Evolutionary conservation across 2,797 vertebrate genomes (phyloP).

Genomic region (Etheostoma nigrum): DNA sequence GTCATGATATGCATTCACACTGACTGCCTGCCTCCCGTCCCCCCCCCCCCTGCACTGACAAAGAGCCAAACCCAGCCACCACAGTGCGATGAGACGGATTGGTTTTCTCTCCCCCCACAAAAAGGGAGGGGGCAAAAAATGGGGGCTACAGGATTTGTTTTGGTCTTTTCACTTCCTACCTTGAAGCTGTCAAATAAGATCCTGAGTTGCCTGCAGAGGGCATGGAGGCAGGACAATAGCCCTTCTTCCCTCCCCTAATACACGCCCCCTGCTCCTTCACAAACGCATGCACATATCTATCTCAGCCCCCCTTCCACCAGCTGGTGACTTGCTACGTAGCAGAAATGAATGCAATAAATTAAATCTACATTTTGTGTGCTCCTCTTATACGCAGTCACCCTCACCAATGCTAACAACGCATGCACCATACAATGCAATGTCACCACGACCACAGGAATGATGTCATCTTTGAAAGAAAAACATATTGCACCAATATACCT

Average conservation of each 20-base stretch:
- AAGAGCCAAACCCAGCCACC: slow-evolving; percentile 91
- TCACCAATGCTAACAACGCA: slow-evolving; percentile 41
- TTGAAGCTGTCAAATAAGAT: slow-evolving; percentile 88
- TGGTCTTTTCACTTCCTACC: slow-evolving; percentile 91
- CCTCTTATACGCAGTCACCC: slow-evolving; percentile 63
- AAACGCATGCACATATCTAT: slow-evolving; percentile 53
- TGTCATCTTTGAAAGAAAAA: slow-evolving; percentile 63
- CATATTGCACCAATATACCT: slow-evolving; percentile 65
- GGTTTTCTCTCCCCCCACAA: slow-evolving; percentile 52
- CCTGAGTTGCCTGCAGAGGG: slow-evolving; percentile 81
- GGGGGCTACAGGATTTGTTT: slow-evolving; percentile 77
- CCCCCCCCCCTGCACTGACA: slow-evolving; percentile 87
- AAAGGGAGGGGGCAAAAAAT: slow-evolving; percentile 47
- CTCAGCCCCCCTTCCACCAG: slow-evolving; percentile 55
- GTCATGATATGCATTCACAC: slow-evolving; percentile 91
- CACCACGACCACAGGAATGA: slow-evolving; percentile 61
- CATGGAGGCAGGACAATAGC: slow-evolving; percentile 84
- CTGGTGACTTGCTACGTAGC: slow-evolving; percentile 72
- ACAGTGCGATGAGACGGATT: slow-evolving; percentile 86
- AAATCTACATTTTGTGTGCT: slow-evolving; percentile 38
- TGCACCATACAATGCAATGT: slow-evolving; percentile 37
- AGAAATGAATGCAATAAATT: slow-evolving; percentile 60
- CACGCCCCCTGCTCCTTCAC: slow-evolving; percentile 71
- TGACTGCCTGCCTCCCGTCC: slow-evolving; percentile 81
- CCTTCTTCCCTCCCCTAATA: slow-evolving; percentile 74